These are phyloP conservation scores for Poecilobothrus nobilitatus DNA, from an alignment of 2,888 invertebrate genomes.

Conservation along the genomic window DNA sequence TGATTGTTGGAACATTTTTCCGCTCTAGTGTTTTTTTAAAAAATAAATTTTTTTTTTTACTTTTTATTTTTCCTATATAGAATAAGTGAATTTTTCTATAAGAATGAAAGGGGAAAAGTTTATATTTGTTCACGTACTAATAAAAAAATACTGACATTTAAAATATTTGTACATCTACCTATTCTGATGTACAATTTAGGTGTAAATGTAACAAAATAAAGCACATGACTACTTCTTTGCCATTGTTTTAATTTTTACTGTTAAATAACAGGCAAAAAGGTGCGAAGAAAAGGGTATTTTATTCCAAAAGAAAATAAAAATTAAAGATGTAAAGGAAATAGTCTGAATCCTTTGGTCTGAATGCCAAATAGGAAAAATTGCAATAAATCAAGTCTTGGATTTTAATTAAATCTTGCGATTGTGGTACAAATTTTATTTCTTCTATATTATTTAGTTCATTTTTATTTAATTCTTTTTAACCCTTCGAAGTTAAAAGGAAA, in stretches of 20 bases:
- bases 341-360: constrained; percentile 18
- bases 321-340: not conserved
- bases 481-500: no score
- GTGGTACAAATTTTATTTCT: constrained; percentile 32
- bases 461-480: not conserved
- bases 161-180: not conserved
- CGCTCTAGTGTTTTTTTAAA: not conserved
- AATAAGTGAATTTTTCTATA: not conserved
- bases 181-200: not conserved
- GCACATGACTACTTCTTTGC: no score
- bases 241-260: no score
- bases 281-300: no score
- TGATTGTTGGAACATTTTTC: not conserved
- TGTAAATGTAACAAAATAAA: not conserved
- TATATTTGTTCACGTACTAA: not conserved
- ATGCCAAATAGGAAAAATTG: constrained; percentile 11
- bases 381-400: constrained; percentile 46
- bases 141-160: not conserved
- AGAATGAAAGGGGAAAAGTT: not conserved
- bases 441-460: not conserved
- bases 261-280: not conserved
- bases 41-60: not conserved
- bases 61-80: not conserved
- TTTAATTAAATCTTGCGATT: constrained; percentile 46
- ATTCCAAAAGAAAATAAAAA: not conserved